Conservation (phyloP, 2,113 vertebrate species). For the Leucoraja erinaceus region DNA sequence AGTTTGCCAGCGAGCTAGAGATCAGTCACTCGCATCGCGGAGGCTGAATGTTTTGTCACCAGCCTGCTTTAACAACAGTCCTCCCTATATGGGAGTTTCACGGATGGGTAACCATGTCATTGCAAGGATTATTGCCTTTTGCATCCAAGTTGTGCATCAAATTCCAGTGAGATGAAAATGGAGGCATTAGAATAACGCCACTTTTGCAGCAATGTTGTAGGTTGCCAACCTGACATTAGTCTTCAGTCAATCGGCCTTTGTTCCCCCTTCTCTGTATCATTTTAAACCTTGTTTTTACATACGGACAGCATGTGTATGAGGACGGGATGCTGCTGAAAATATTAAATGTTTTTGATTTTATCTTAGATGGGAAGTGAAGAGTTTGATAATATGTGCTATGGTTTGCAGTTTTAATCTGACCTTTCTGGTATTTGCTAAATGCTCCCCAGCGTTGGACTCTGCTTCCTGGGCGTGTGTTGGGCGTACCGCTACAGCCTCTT, state of each 20-base stretch:
- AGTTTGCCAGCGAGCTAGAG: background rate
- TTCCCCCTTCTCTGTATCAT: background rate
- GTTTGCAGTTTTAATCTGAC: constrained; percentile 22
- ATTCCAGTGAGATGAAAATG: background rate
- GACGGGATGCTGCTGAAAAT: constrained; percentile 27
- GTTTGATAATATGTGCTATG: background rate
- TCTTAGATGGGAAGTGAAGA: constrained; percentile 28
- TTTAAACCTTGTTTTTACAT: constrained; percentile 6
- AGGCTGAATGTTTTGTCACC: background rate
- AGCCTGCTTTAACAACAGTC: background rate
- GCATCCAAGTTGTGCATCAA: background rate
- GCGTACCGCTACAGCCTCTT: background rate
- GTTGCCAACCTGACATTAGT: constrained; percentile 7
- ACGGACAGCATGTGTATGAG: background rate
- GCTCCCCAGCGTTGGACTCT: background rate
- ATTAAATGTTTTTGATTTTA: background rate
- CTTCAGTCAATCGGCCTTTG: background rate
- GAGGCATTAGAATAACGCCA: constrained; percentile 17
- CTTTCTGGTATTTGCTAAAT: background rate
- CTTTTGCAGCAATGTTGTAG: background rate
- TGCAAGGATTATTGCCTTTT: background rate
- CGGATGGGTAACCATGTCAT: background rate
- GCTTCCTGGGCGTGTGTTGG: background rate
- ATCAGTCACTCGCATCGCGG: background rate
- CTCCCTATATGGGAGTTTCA: background rate